Evolutionary conservation across 2,113 vertebrate genomes (phyloP).

Genomic region (Phainopepla nitens): DNA sequence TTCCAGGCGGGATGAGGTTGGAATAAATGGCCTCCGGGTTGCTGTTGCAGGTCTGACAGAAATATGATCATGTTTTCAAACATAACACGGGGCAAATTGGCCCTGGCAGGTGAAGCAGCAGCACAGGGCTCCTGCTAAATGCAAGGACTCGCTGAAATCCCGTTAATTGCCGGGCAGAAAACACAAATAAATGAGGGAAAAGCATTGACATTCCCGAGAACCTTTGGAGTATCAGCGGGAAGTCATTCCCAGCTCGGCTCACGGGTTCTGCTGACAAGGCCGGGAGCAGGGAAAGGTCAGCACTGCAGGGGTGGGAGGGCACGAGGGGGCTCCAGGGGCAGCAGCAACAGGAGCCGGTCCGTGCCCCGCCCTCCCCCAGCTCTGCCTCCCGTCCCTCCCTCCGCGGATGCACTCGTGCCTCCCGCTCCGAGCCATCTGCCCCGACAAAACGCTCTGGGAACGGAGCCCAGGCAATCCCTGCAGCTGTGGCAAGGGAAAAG

Average conservation of each 20-base stretch:
- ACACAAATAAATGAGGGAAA: not conserved
- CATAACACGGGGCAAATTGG: not conserved
- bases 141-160: not conserved
- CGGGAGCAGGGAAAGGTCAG: constrained; percentile 38
- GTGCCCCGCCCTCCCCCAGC: not conserved
- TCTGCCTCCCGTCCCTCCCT: not conserved
- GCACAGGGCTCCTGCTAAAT: not conserved
- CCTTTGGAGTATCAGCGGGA: not conserved
- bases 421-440: constrained; percentile 50
- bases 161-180: not conserved
- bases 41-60: not conserved
- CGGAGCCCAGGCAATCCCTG: not conserved
- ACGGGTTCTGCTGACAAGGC: not conserved
- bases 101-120: not conserved
- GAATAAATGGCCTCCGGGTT: not conserved
- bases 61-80: not conserved
- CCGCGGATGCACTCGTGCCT: not conserved
- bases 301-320: not conserved
- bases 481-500: not conserved
- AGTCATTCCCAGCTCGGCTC: not conserved
- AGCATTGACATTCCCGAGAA: not conserved
- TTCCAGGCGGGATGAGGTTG: not conserved
- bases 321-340: not conserved
- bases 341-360: not conserved
- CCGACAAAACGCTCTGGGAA: constrained; percentile 43